Evolutionary conservation across 2,888 invertebrate genomes (phyloP), one percentile per base, ranked within the genome.

Genomic region (Drosophila nr. perissopoda): DNA sequence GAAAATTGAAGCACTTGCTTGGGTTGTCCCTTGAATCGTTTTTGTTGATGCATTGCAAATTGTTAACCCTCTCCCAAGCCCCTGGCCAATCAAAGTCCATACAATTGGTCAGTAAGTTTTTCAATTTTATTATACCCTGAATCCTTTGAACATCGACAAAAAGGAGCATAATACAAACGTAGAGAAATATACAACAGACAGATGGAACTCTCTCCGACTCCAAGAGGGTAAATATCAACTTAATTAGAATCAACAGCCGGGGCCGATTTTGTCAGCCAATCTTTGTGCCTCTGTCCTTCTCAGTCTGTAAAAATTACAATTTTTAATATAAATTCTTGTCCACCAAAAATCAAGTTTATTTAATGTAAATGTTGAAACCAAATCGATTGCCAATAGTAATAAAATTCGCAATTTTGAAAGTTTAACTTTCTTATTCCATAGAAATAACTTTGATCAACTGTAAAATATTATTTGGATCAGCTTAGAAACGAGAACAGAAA

Each of bases 1-100:
- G 85, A 89, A 86, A 86, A 86, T 86, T 89, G 86, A 85, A 89
- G 89, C 76, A 88, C 78, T 85, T 85, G 81, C 71, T 70, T 66
- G 56, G 57, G 34, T 62, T 70, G 51, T 56, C 59, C 64, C 69
- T 58, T 63, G 58, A 70, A 51, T 52, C 40, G 57, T 69, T 73
- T 48, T 40, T 57, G 62, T 68, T 81, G 82, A 63, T 81, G 78
- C 81, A 76, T 74, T 76, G 88, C 76, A 83, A 78, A 70, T 64
- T 62, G 64, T 74, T 53, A 52, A 42, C 57, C 66, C 29, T 18
- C 36, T 31, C 64, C 8, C 36, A 13, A 16, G 29, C n/a, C 25
- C 11, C 29, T 49, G 5, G 4, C 29, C 57, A 57, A 57, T 56
- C 29, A 56, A 40, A 21, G 29, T 4, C 42, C 57, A 57, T 76